Percentiles rank a stretch among this genome's conserved stretches.
phyloP scores from a whole-genome alignment of 2,797 vertebrate species.

The Danio albolineatus region DNA sequence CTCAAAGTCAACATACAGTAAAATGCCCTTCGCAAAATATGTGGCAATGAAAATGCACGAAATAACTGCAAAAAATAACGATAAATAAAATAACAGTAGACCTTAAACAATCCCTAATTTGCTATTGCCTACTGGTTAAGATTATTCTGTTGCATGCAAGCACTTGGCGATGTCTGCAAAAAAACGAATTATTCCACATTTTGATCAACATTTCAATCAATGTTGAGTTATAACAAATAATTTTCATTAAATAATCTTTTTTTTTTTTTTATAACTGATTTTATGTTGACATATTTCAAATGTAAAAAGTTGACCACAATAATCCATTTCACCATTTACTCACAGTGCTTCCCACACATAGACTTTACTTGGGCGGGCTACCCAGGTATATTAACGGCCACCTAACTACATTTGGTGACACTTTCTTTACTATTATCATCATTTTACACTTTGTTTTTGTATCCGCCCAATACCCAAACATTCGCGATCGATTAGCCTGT shows the following conservation, averaged over 20 bases:
- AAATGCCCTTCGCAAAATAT: background rate
- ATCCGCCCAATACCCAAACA: too few species aligned
- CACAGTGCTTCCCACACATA: too few species aligned
- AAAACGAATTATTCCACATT: background rate
- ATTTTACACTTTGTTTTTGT: too few species aligned
- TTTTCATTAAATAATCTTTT: background rate
- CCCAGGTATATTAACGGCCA: too few species aligned
- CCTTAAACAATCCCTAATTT: background rate
- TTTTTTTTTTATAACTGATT: background rate
- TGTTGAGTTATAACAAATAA: background rate
- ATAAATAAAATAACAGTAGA: background rate
- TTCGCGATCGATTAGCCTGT: too few species aligned
- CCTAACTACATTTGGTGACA: too few species aligned
- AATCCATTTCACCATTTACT: background rate
- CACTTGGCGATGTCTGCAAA: background rate
- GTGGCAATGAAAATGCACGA: background rate
- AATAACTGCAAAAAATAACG: background rate
- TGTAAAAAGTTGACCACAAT: background rate
- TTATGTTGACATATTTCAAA: background rate
- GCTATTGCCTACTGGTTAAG: background rate
- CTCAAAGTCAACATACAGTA: conserved; percentile 17
- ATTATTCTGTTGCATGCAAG: background rate
- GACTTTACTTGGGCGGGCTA: too few species aligned
- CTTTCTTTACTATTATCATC: too few species aligned
- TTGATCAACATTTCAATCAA: too few species aligned